Evolutionary conservation across 2,888 invertebrate genomes (phyloP).

Genomic region (Teleiodes luculella): DNA sequence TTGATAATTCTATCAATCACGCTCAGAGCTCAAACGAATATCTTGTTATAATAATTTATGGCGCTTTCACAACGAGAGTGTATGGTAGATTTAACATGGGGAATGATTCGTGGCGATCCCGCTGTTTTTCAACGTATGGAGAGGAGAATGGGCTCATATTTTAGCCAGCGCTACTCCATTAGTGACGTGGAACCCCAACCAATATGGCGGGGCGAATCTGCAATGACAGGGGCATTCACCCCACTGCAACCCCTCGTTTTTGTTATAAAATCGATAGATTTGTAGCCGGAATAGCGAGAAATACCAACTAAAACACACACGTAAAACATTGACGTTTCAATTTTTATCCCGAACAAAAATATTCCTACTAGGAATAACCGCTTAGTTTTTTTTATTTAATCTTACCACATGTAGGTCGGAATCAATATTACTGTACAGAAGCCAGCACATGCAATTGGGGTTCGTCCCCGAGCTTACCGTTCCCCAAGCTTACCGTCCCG

Average conservation of each 20-base stretch:
- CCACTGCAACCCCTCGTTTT: constrained; percentile 74
- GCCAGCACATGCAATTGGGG: too few species aligned
- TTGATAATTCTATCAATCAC: constrained; percentile 6
- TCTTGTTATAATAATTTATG: constrained; percentile 15
- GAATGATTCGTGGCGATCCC: constrained; percentile 47
- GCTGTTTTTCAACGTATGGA: constrained; percentile 60
- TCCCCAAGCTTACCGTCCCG: too few species aligned
- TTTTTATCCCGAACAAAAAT: too few species aligned
- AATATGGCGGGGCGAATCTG: constrained; percentile 70
- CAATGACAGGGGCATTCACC: constrained; percentile 75
- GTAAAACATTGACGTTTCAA: too few species aligned
- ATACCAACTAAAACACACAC: too few species aligned
- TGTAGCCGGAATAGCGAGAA: constrained; percentile 54
- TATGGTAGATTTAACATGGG: constrained; percentile 39
- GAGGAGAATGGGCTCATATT: constrained; percentile 67
- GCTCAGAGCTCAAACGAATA: constrained; percentile 17
- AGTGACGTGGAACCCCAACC: constrained; percentile 69
- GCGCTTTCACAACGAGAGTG: constrained; percentile 25
- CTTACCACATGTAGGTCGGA: too few species aligned
- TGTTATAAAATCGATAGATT: constrained; percentile 78
- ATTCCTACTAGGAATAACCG: too few species aligned
- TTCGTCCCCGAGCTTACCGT: too few species aligned
- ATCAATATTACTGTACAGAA: too few species aligned
- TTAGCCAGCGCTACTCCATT: constrained; percentile 70
- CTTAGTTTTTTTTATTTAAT: too few species aligned